A percentile compares a stretch with the other conserved stretches of the same genome.
These are phyloP conservation scores for Hemichromis elongatus DNA, from an alignment of 2,113 vertebrate genomes.

Conservation along the genomic window DNA sequence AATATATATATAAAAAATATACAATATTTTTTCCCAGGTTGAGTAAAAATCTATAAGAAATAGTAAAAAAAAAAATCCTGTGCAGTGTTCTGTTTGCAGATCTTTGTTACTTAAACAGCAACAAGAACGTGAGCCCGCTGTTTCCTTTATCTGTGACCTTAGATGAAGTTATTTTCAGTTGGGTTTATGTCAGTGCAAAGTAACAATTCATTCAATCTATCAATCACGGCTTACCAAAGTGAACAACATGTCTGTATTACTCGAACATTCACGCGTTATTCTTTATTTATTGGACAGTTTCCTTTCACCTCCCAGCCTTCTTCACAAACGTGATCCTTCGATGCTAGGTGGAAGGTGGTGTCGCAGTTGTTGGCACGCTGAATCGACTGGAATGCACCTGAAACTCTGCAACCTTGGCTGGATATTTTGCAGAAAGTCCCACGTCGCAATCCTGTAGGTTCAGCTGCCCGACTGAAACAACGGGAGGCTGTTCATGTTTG, in stretches of 20 bases:
- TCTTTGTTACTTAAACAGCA: not conserved
- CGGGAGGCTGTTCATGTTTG: not conserved
- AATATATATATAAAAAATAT: not conserved
- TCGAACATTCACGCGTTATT: not conserved
- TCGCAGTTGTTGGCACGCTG: too few species aligned
- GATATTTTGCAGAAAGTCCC: not conserved
- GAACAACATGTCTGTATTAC: not conserved
- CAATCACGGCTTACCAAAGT: not conserved
- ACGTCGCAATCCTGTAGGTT: not conserved
- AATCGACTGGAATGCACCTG: not conserved
- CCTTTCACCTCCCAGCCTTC: not conserved
- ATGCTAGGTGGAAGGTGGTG: not conserved
- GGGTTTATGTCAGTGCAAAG: not conserved
- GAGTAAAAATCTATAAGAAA: not conserved
- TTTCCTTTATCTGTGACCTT: not conserved
- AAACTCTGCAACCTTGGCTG: not conserved
- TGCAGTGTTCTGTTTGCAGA: not conserved
- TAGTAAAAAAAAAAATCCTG: not conserved
- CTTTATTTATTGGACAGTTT: not conserved
- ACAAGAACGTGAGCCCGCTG: not conserved
- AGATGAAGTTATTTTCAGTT: not conserved
- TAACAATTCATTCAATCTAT: not conserved
- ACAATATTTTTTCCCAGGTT: rapidly evolving
- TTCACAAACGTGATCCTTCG: too few species aligned
- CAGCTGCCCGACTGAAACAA: not conserved